Evolutionary conservation across 2,113 vertebrate genomes (phyloP), one percentile per base, ranked within the genome.

Genomic region (Calidris pugnax): DNA sequence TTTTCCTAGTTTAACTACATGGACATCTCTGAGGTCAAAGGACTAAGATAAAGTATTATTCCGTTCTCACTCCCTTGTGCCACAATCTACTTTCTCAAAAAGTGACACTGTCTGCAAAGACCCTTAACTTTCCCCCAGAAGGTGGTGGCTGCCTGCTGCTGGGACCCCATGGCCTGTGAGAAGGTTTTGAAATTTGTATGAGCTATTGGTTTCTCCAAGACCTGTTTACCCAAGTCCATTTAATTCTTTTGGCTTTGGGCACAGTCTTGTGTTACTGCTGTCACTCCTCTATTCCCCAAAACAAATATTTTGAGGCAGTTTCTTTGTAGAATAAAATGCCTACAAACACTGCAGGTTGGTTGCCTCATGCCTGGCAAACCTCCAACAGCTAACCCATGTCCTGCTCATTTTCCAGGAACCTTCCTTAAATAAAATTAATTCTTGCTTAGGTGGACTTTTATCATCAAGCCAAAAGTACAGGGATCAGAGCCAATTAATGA

Each of bases 1-100:
- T 90, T 82, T 94, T 96, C 78, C 77, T 95, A 48, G 78, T 97
- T 97, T 96, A 95, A 94, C 89, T 96, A 82, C 90, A 83, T 85
- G 63, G 90, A 97, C 97, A 93, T 63, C 91, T 93, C 97, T 73
- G 33, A 93, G 71, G 94, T 97, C 78, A 10, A 27, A 83, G 78
- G 60, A 56, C 68, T 71, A 59, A 78, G 68, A 85, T 33, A 64
- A 82, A 90, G 50, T 75, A 69, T 68, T 90, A 89, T 62, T 95
- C 85, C 39, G 91, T 92, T 90, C 60, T 86, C 66, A 95, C 73
- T 95, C 73, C 60, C 63, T 90, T 96, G 76, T 91, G 67, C 91
- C 66, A 74, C 27, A 45, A 24, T 66, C 62, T 55, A 59, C 35
- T 68, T 95, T 60, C 63, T 86, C 64, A 92, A 59, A 92, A 84